Conservation (phyloP, 2,797 vertebrate species). For the Neomorphus geoffroyi region DNA sequence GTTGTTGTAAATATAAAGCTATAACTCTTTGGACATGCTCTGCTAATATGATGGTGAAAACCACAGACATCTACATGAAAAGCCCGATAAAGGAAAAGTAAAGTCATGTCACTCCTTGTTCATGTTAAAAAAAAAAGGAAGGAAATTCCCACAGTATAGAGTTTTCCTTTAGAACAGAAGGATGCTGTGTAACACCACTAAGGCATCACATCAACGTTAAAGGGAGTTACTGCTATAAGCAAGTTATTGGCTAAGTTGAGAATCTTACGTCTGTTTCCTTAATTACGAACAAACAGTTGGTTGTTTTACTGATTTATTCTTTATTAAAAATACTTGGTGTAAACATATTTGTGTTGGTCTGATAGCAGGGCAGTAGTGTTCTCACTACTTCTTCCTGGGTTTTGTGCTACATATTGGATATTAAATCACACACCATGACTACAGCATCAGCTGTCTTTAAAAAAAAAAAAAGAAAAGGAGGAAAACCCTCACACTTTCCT, state of each 20-base stretch:
- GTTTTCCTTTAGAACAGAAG: not conserved
- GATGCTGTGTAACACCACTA: not conserved
- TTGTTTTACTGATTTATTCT: not conserved
- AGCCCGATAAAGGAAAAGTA: not conserved
- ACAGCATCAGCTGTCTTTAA: not conserved
- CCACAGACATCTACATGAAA: not conserved
- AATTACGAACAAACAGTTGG: conserved; percentile 34
- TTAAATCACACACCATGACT: not conserved
- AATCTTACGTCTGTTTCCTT: conserved; percentile 12
- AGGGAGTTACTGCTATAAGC: not conserved
- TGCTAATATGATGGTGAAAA: not conserved
- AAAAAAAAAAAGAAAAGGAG: not conserved
- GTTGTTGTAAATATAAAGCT: not conserved
- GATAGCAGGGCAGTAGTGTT: not conserved
- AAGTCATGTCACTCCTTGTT: not conserved
- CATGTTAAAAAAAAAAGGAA: not conserved
- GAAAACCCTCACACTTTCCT: too few species aligned
- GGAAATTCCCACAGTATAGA: not conserved
- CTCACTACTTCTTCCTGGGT: not conserved
- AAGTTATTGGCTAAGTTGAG: not conserved
- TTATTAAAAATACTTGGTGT: not conserved
- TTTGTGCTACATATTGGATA: not conserved
- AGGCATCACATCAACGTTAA: not conserved
- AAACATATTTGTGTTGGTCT: not conserved
- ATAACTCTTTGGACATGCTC: not conserved